phyloP scores from a whole-genome alignment of 2,888 invertebrate genomes.

The Orthonevra nobilis region DNA sequence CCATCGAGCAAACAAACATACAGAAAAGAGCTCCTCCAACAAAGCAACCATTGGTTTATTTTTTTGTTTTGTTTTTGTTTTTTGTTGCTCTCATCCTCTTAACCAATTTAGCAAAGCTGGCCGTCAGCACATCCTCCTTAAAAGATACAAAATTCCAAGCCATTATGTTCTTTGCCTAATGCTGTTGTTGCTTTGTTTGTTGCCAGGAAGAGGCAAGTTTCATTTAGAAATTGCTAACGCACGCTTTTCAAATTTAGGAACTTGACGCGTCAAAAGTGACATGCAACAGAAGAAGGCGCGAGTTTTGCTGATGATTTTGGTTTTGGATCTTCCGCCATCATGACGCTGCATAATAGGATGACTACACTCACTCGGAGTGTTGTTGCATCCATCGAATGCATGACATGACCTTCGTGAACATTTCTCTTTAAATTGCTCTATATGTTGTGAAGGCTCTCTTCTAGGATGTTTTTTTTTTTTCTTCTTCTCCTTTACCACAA shows the following conservation, averaged over 20 bases:
- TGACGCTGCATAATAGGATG: slow-evolving; percentile 14
- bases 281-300: slow-evolving; percentile 29
- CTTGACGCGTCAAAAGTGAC: slow-evolving; percentile 70
- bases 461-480: no score
- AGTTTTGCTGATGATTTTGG: background rate
- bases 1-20: slow-evolving; percentile 31
- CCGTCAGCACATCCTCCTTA: slow-evolving; percentile 54
- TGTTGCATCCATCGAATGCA: background rate
- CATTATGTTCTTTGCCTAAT: slow-evolving; percentile 57
- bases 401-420: slow-evolving; percentile 66
- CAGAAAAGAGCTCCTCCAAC: slow-evolving; percentile 9
- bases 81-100: slow-evolving; percentile 53
- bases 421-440: slow-evolving; percentile 64
- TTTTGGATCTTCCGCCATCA: background rate
- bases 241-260: slow-evolving; percentile 70
- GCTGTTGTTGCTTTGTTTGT: no score
- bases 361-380: background rate
- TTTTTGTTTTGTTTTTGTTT: no score
- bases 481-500: background rate
- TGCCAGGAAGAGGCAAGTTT: slow-evolving; percentile 37
- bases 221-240: slow-evolving; percentile 67
- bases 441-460: slow-evolving; percentile 37
- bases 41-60: no score
- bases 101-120: slow-evolving; percentile 60
- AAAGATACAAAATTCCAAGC: slow-evolving; percentile 51